Evolutionary conservation across 2,888 invertebrate genomes (phyloP).

Genomic region (Stenoptilia bipunctidactyla): DNA sequence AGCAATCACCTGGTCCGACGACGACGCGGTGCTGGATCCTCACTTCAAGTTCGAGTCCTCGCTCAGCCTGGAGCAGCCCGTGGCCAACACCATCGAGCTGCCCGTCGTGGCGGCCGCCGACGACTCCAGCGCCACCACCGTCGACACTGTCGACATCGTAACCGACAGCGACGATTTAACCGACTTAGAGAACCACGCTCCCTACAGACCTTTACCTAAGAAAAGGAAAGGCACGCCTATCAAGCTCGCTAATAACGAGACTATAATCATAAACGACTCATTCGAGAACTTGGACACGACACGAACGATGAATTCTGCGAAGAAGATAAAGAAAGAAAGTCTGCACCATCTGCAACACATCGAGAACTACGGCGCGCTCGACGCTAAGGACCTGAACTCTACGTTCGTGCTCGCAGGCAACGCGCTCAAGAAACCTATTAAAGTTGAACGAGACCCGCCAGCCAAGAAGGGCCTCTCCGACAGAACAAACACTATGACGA

Average conservation of each 20-base stretch:
- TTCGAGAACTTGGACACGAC: conserved; percentile 42
- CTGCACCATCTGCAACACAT: conserved; percentile 24
- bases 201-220: conserved; percentile 21
- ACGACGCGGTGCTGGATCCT: conserved; percentile 31
- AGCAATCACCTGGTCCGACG: conserved; percentile 73
- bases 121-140: conserved; percentile 13
- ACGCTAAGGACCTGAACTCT: conserved; percentile 51
- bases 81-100: conserved; percentile 22
- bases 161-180: conserved; percentile 49
- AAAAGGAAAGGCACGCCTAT: conserved; percentile 58
- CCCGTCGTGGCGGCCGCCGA: conserved; percentile 23
- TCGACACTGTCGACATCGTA: conserved; percentile 27
- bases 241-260: conserved; percentile 45
- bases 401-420: conserved; percentile 54
- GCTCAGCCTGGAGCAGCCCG: conserved; percentile 38
- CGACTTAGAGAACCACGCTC: conserved; percentile 41
- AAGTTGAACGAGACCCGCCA: conserved; percentile 25
- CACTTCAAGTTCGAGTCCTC: conserved; percentile 43
- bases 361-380: conserved; percentile 36
- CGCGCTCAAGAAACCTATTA: conserved; percentile 24
- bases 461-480: conserved; percentile 40
- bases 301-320: conserved; percentile 39
- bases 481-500: conserved; percentile 42
- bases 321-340: conserved; percentile 45
- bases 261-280: conserved; percentile 56